Conservation (phyloP, 2,113 vertebrate species). For the Oceanites oceanicus region DNA sequence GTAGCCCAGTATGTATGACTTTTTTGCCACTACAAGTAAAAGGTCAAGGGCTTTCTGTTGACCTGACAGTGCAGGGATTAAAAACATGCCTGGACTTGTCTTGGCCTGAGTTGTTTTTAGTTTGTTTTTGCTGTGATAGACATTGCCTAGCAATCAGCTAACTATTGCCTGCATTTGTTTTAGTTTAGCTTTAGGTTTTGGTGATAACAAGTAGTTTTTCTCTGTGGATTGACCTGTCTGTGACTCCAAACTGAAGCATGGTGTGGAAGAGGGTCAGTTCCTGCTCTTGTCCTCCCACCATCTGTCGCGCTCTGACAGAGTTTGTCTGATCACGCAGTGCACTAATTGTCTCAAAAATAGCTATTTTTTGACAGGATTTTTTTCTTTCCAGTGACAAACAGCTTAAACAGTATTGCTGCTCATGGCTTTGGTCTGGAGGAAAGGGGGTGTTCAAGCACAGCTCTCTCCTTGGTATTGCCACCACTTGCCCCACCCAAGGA, state of each 20-base stretch:
- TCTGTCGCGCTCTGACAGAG: fast-evolving
- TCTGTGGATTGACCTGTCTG: not conserved
- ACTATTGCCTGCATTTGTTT: not conserved
- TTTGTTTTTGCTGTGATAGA: not conserved
- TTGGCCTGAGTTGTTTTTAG: not conserved
- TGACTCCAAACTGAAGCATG: not conserved
- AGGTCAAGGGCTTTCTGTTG: not conserved
- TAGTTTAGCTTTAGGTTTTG: not conserved
- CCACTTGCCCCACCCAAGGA: not conserved
- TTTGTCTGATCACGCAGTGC: not conserved
- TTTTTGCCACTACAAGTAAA: not conserved
- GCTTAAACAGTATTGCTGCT: not conserved
- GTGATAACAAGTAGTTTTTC: not conserved
- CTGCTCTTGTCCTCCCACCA: not conserved
- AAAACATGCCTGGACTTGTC: not conserved
- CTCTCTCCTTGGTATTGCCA: not conserved
- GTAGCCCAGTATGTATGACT: not conserved
- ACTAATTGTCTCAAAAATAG: not conserved
- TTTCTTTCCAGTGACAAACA: not conserved
- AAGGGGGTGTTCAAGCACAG: not conserved
- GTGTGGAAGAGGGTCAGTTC: fast-evolving
- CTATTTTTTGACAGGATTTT: not conserved
- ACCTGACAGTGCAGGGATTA: not conserved
- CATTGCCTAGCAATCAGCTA: not conserved
- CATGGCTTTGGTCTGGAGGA: not conserved